Conservation (phyloP, 1,140 invertebrate species). For the Listronotus oregonensis region DNA sequence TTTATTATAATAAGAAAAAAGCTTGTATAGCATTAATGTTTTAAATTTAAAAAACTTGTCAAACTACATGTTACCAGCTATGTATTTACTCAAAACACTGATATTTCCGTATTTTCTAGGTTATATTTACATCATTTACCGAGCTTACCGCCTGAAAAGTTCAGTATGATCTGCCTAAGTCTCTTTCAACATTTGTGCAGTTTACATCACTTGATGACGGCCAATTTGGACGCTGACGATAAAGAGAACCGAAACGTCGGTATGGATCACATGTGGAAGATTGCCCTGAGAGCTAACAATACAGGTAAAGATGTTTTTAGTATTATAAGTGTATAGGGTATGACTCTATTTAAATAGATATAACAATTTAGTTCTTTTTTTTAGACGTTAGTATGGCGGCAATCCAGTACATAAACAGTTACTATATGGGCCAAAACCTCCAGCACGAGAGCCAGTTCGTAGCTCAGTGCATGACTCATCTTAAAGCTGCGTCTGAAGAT, state of each 20-base stretch:
- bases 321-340: no score
- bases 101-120: slow-evolving; percentile 9
- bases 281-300: slow-evolving; percentile 84
- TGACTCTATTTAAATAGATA: slow-evolving; percentile 5
- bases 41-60: no score
- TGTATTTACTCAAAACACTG: slow-evolving; percentile 52
- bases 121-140: slow-evolving; percentile 89
- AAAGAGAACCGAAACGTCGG: slow-evolving; percentile 69
- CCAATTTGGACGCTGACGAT: slow-evolving; percentile 55
- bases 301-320: slow-evolving; percentile 61
- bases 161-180: slow-evolving; percentile 89
- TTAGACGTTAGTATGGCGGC: slow-evolving; percentile 89
- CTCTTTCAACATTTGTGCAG: slow-evolving; percentile 90
- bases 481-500: slow-evolving; percentile 78
- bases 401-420: slow-evolving; percentile 90
- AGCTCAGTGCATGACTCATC: slow-evolving; percentile 86
- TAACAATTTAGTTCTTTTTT: no score
- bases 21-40: no score
- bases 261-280: slow-evolving; percentile 93
- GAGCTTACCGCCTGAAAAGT: slow-evolving; percentile 81
- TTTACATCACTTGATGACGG: slow-evolving; percentile 73
- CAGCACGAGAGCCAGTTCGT: slow-evolving; percentile 92
- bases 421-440: slow-evolving; percentile 88
- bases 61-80: slow-evolving; percentile 34
- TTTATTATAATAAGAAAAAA: no score